A percentile compares a stretch with the other conserved stretches of the same genome.
These are phyloP conservation scores for Mystacornis crossleyi DNA, from an alignment of 2,113 vertebrate species.

Conservation along the genomic window DNA sequence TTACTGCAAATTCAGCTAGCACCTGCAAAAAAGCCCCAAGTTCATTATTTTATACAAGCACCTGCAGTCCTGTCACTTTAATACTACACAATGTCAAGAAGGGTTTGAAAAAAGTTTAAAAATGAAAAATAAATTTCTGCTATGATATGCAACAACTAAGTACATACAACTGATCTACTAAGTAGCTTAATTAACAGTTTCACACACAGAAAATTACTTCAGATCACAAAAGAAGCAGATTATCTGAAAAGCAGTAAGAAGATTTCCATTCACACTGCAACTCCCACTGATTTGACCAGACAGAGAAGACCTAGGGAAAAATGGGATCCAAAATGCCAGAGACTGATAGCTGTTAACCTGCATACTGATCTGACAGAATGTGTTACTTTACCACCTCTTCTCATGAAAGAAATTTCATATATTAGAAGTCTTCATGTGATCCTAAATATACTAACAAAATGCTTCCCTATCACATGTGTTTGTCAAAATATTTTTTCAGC, in stretches of 20 bases:
- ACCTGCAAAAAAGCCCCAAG: background rate
- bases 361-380: background rate
- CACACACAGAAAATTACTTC: background rate
- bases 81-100: background rate
- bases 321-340: background rate
- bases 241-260: background rate
- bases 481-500: background rate
- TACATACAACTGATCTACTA: background rate
- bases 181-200: background rate
- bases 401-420: background rate
- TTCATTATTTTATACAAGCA: background rate
- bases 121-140: background rate
- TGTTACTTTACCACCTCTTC: background rate
- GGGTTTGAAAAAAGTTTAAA: background rate
- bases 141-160: background rate
- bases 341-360: background rate
- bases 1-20: background rate
- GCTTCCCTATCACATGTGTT: background rate
- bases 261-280: background rate
- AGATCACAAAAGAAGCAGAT: background rate
- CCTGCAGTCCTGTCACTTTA: background rate
- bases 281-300: background rate
- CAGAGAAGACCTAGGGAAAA: background rate
- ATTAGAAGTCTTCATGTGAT: background rate
- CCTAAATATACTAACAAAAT: background rate